Conservation (phyloP, 92 coral and sea anemone genomes). For the Umimayanthus chanpuru region DNA sequence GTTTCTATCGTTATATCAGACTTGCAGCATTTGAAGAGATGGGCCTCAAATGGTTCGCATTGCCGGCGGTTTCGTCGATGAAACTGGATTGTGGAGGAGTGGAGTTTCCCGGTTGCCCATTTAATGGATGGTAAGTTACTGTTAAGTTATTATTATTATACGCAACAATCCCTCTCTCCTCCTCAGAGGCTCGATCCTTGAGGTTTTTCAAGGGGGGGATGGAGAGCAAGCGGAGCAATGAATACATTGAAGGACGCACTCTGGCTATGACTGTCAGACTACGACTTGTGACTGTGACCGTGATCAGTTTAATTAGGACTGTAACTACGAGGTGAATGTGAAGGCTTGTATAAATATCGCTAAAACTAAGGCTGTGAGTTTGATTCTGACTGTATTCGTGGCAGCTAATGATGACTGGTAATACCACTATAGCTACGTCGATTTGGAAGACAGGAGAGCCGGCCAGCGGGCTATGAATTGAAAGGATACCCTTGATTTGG, state of each 20-base stretch:
- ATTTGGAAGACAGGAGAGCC: too few relatives aligned
- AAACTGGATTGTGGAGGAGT: conserved; percentile 76
- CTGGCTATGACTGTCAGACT: neutral
- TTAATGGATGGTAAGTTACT: conserved; percentile 72
- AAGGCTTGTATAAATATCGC: neutral
- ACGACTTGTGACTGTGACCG: neutral
- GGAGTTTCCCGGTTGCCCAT: conserved; percentile 72
- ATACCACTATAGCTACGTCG: too few relatives aligned
- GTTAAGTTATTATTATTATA: too few relatives aligned
- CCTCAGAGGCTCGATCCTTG: too few relatives aligned
- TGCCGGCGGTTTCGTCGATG: conserved; percentile 73
- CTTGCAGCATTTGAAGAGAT: conserved; percentile 64
- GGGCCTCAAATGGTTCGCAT: conserved; percentile 76
- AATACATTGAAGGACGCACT: neutral
- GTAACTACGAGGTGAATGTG: neutral
- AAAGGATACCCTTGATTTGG: too few relatives aligned
- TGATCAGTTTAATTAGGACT: neutral
- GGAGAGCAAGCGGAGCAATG: too few relatives aligned
- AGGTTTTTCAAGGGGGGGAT: too few relatives aligned
- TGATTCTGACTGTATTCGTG: neutral
- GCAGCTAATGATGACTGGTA: neutral
- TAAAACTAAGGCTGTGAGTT: neutral
- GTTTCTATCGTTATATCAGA: conserved; percentile 25
- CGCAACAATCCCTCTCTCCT: too few relatives aligned
- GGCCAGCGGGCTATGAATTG: too few relatives aligned